Evolutionary conservation across 2,113 vertebrate genomes (phyloP), one percentile per base, ranked within the genome.

Genomic region (Centropus unirufus): DNA sequence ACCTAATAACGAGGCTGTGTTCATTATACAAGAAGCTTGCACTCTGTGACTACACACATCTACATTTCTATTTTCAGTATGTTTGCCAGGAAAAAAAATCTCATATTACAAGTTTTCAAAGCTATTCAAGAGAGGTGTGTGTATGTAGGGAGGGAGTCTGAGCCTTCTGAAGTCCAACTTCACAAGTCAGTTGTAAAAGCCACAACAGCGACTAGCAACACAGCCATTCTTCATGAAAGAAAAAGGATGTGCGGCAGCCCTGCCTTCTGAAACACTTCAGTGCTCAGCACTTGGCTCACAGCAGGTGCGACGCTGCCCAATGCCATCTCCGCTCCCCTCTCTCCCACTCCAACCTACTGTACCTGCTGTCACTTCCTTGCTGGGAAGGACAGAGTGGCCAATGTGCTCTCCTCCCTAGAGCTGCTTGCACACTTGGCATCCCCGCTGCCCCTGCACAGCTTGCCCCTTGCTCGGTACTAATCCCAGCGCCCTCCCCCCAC

Each of bases 131-230:
- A 62, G 13, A 72, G 55, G 13, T 0, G 4, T 12, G 8, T 7
- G 8, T 8, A 8, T 4, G 6, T 5, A 49, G 4, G 12, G 21
- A 64, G 5, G 15, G 2, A 63, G 4, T 9, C n/a, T 1, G 5
- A 70, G 21, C 51, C 19, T 23, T 62, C 67, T 12, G 4, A 78
- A 81, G 57, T 29, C 5, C 14, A 47, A 1, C 39, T 78, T 89
- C 64, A 63, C 4, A 44, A 84, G 11, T 39, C 40, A 69, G 22
- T 82, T 1, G 0, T 62, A 63, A 86, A 73, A 89, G 17, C 36
- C n/a, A 26, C 32, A 73, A 30, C 2, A 70, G 46, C 55, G 67
- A 20, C 29, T 59, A 70, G 64, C 14, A 36, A 76, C 15, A 86
- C 49, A 76, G 42, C 22, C 42, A 39, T 32, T 10, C 34, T 39